Evolutionary conservation across 2,797 vertebrate genomes (phyloP).

Genomic region (Discoglossus pictus): DNA sequence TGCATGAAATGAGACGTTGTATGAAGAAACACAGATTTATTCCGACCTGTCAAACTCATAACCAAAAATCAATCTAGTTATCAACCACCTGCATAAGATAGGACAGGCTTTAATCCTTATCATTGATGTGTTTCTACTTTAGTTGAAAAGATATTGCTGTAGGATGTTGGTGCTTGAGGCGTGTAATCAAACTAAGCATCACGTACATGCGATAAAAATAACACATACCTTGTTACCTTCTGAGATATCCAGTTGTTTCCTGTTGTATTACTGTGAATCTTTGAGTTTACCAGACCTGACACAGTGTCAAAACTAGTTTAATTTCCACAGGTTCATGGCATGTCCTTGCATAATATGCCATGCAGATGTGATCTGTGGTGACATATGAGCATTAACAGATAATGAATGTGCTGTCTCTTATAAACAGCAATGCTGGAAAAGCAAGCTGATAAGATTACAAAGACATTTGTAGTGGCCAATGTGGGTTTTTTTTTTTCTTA

Average conservation of each 20-base stretch:
- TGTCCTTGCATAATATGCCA: conserved; percentile 1
- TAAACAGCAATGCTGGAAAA: neutral
- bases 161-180: conserved; percentile 6
- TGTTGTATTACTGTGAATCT: neutral
- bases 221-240: conserved; percentile 19
- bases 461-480: neutral
- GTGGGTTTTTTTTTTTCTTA: too few relatives aligned
- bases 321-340: too few relatives aligned
- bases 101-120: neutral
- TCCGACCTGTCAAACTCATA: too few relatives aligned
- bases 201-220: conserved; percentile 2
- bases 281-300: conserved; percentile 23
- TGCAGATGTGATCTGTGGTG: neutral
- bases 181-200: conserved; percentile 11
- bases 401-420: neutral
- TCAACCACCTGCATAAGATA: too few relatives aligned
- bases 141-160: neutral
- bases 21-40: too few relatives aligned
- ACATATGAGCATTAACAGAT: conserved; percentile 2
- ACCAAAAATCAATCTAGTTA: too few relatives aligned
- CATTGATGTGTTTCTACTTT: neutral
- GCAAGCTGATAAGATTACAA: too few relatives aligned
- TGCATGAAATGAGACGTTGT: too few relatives aligned
- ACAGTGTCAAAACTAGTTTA: conserved; percentile 19
- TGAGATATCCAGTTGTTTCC: neutral